Evolutionary conservation across 2,113 vertebrate species (phyloP).

Genomic region (Colistium nudipinnis): DNA sequence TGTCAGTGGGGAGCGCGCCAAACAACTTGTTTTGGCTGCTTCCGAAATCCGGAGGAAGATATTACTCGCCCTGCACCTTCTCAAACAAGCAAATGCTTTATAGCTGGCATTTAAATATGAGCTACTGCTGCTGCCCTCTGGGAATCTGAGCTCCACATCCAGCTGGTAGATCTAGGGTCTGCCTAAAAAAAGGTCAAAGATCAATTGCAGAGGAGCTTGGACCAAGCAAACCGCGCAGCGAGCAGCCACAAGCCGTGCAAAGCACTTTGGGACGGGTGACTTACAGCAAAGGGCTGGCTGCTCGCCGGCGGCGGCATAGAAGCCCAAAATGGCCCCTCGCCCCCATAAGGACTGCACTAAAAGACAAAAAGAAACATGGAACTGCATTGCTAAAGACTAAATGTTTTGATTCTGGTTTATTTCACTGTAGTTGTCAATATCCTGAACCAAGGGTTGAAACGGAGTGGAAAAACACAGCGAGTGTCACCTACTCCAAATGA

Average conservation of each 20-base stretch:
- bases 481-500: slow-evolving; percentile 90
- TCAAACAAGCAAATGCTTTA: neutral
- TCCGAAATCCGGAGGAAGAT: slow-evolving; percentile 14
- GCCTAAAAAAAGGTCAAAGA: slow-evolving; percentile 1
- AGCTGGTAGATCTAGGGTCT: slow-evolving; percentile 6
- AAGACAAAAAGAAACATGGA: slow-evolving; percentile 68
- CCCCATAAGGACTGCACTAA: slow-evolving; percentile 80
- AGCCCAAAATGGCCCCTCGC: slow-evolving; percentile 79
- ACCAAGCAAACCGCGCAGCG: slow-evolving; percentile 52
- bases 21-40: slow-evolving; percentile 38
- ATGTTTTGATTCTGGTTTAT: too few relatives aligned
- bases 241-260: slow-evolving; percentile 82
- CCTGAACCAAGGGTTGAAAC: slow-evolving; percentile 13
- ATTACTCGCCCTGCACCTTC: neutral
- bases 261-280: slow-evolving; percentile 74
- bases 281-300: slow-evolving; percentile 79
- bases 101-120: neutral
- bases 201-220: slow-evolving; percentile 15
- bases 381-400: slow-evolving; percentile 31
- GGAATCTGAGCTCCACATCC: slow-evolving; percentile 1
- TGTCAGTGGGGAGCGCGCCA: slow-evolving; percentile 19
- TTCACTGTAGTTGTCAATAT: neutral
- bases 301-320: slow-evolving; percentile 74
- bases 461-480: neutral
- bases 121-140: neutral